Base-by-base conservation (phyloP, 1,140 invertebrate genomes). In the Tetranychus cinnabarinus region DNA sequence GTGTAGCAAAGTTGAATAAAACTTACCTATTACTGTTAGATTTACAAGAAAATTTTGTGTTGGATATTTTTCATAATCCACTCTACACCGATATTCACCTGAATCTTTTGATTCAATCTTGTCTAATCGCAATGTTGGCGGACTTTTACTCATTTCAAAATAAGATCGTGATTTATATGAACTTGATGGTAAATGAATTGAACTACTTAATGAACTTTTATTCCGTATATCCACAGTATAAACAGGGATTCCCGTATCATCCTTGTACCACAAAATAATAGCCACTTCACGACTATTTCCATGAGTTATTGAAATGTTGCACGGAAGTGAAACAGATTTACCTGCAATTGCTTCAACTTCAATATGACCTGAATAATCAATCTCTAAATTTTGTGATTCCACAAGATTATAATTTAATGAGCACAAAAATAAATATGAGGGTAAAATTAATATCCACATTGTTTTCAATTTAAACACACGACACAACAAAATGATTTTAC, bases 41-140 rank as follows among this genome's bases (percentile, higher is more conserved):
- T 58, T 60, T 1, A 66, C 55, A 3, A 61, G 58, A 56, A 62
- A 66, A 52, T 66, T 63, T 37, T 63, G 78, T 3, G 87, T 89
- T 0, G 85, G 85, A 10, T 86, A 87, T 69, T 86, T 86, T 68
- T 81, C 81, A 72, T 88, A 89, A 71, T 90, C 88, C 3, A 89
- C 86, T 61, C 88, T 77, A 71, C 87, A 90, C 60, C 86, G 85
- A 69, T 89, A 90, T 62, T 86, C 77, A 13, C 85, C 87, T 68
- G 86, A 84, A 70, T 90, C 88, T 65, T 82, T 79, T 62, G 75
- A 72, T 65, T 82, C 80, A 13, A 88, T 83, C 34, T 81, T 80
- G 65, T 84, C 81, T 42, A 91, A 75, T 46, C 81, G 80, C 15
- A 91, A 76, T 7, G 81, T 77, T 0, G 86, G 84, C 2, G 86